Evolutionary conservation across 2,888 invertebrate species (phyloP).

Genomic region (Ectemnius continuus): DNA sequence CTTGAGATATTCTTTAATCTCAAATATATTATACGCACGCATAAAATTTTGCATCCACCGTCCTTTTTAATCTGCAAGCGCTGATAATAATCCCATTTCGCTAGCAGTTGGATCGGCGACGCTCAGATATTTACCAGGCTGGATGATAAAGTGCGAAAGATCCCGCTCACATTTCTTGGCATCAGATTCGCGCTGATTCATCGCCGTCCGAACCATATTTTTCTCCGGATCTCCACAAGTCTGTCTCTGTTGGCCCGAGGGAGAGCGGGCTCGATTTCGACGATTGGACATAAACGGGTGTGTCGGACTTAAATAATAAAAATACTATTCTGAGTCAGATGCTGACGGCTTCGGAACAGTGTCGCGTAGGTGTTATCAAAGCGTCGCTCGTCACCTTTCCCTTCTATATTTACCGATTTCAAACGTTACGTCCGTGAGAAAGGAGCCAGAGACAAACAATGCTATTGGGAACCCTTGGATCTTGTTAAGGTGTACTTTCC

Average conservation of each 20-base stretch:
- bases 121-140: constrained; percentile 1
- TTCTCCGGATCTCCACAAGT: neutral
- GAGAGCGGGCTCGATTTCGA: too few species aligned
- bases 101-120: neutral
- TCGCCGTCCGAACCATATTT: constrained; percentile 1
- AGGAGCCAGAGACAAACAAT: too few species aligned
- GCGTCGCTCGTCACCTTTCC: constrained; percentile 9
- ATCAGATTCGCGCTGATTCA: constrained; percentile 16
- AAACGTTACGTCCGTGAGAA: neutral
- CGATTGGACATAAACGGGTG: too few species aligned
- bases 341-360: neutral
- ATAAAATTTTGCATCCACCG: too few species aligned
- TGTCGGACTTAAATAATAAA: constrained; percentile 9
- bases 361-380: constrained; percentile 10
- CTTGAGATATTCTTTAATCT: too few species aligned
- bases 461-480: too few species aligned
- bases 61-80: too few species aligned
- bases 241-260: too few species aligned
- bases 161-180: constrained; percentile 1
- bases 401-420: constrained; percentile 27
- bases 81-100: constrained; percentile 1
- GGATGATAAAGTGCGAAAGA: constrained; percentile 8
- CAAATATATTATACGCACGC: too few species aligned
- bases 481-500: too few species aligned
- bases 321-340: constrained; percentile 7